Evolutionary conservation across 2,797 vertebrate genomes (phyloP).

Genomic region (Mus spretus): DNA sequence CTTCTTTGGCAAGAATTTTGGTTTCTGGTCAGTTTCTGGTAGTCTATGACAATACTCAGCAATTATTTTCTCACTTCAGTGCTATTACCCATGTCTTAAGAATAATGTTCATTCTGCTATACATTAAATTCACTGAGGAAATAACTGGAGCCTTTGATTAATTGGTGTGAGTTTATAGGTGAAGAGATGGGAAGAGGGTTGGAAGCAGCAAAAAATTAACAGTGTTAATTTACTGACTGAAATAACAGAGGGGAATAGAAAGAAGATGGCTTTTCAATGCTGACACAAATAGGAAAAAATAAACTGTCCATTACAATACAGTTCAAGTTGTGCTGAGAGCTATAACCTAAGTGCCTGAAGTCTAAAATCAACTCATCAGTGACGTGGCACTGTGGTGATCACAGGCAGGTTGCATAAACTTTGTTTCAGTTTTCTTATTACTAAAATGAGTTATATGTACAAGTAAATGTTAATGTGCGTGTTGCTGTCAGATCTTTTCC

Average conservation of each 20-base stretch:
- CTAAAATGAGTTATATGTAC: conserved; percentile 25
- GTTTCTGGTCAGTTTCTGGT: neutral
- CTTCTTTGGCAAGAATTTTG: neutral
- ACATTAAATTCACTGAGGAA: neutral
- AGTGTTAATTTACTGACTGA: neutral
- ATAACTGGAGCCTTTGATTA: neutral
- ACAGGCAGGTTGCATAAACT: neutral
- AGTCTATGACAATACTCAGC: neutral
- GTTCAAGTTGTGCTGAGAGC: neutral
- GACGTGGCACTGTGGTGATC: neutral
- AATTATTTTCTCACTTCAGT: neutral
- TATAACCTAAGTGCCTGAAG: neutral
- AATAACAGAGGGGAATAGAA: neutral
- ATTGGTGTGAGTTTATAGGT: neutral
- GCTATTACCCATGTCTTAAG: neutral
- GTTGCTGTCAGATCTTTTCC: conserved; percentile 4
- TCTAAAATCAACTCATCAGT: neutral
- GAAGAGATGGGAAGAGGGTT: neutral
- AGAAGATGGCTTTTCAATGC: neutral
- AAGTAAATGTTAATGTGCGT: neutral
- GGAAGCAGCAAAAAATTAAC: neutral
- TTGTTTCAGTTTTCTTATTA: conserved; percentile 11
- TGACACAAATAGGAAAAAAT: neutral
- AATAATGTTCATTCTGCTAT: neutral
- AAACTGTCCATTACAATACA: neutral